A percentile compares a stretch with the other conserved stretches of the same genome.
phyloP scores from a whole-genome alignment of 2,888 invertebrate species.

The Hesperia comma region DNA sequence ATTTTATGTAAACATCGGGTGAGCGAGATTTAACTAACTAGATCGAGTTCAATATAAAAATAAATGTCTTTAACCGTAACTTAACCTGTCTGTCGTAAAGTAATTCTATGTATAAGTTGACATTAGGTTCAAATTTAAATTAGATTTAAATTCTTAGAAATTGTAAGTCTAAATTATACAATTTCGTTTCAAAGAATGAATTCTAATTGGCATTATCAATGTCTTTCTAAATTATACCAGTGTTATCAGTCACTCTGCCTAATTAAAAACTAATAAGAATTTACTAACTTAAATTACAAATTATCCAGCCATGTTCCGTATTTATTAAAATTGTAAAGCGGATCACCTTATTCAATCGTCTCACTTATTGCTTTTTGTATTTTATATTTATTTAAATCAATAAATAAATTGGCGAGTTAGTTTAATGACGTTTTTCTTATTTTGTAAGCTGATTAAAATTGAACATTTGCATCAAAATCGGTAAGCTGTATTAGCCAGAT shows the following conservation, averaged over 20 bases:
- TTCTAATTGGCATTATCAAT: background rate
- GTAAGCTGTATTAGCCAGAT: too few relatives aligned
- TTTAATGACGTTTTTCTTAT: too few relatives aligned
- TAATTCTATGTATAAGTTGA: slow-evolving; percentile 36
- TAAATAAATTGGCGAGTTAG: too few relatives aligned
- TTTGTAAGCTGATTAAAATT: too few relatives aligned
- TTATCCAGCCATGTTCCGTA: too few relatives aligned
- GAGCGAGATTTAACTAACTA: slow-evolving; percentile 7
- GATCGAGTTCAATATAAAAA: slow-evolving; percentile 35
- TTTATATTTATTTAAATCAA: too few relatives aligned
- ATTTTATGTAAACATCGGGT: slow-evolving; percentile 23
- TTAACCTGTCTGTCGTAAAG: slow-evolving; percentile 35
- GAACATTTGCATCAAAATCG: too few relatives aligned
- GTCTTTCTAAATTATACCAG: background rate
- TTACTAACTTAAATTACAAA: background rate
- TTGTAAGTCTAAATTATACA: background rate
- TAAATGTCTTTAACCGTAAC: too few relatives aligned
- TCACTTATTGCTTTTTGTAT: too few relatives aligned
- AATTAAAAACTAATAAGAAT: background rate
- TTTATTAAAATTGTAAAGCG: too few relatives aligned
- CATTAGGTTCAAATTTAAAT: slow-evolving; percentile 21
- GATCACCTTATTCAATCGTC: too few relatives aligned
- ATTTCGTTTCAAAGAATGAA: background rate
- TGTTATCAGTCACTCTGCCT: background rate
- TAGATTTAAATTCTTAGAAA: slow-evolving; percentile 12